These are phyloP conservation scores for Rhineura floridana DNA, from an alignment of 2,113 vertebrate species.

Conservation along the genomic window DNA sequence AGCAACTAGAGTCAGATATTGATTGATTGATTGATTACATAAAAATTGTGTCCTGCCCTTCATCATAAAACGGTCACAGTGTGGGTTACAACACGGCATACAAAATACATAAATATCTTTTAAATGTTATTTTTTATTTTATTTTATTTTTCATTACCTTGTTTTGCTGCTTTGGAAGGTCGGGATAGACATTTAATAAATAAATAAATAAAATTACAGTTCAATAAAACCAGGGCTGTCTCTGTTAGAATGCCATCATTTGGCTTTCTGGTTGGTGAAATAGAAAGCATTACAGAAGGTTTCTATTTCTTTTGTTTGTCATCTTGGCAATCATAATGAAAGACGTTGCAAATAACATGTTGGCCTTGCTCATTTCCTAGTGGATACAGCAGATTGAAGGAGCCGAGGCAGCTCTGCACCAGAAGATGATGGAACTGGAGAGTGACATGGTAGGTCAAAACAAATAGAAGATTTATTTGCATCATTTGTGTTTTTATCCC, in stretches of 20 bases:
- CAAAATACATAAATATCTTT: no score
- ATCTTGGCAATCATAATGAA: not conserved
- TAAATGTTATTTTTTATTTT: no score
- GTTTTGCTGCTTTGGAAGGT: no score
- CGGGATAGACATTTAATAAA: no score
- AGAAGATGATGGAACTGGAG: constrained; percentile 98
- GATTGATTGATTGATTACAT: no score
- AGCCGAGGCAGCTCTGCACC: constrained; percentile 95
- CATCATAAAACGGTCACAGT: no score
- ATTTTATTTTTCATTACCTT: no score
- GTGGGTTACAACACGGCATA: no score
- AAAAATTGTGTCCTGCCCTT: no score
- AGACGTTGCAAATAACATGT: constrained; percentile 33
- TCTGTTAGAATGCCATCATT: not conserved
- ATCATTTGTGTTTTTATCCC: not conserved
- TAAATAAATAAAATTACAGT: no score
- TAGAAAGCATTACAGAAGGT: not conserved
- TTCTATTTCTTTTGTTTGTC: not conserved
- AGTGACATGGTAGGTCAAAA: constrained; percentile 90
- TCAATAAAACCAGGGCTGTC: no score
- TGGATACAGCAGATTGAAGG: constrained; percentile 99
- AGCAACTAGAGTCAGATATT: not conserved
- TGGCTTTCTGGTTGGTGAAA: constrained; percentile 7
- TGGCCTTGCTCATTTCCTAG: constrained; percentile 74
- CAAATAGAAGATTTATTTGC: not conserved